Base-by-base conservation (phyloP, 1,140 invertebrate species). In the Philotrypesis tridentata region DNA sequence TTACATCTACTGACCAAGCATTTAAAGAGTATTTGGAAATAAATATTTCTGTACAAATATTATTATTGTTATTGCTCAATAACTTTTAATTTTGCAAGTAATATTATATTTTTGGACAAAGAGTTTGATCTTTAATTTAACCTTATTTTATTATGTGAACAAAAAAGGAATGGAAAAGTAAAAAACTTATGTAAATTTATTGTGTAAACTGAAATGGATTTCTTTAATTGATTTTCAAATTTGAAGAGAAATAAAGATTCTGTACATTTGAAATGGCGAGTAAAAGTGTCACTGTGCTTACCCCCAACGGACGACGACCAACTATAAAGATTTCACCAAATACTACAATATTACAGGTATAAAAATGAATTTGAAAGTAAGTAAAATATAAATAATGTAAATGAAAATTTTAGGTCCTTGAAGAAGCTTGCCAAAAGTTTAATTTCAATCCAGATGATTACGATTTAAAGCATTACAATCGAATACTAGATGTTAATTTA, bases 361-460 rank as follows among this genome's bases (percentile, higher is more conserved):
- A 25, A 48, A 37, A 80, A 79, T 61, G 67, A 55, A 17, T 77
- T 65, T 12, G 11, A 23, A 27, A 29, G 9, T 14, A 14, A 60
- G 55, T 65, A 0, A 8, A 65, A 37, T 67, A 63, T 61, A 76
- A 5, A 76, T 68, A 77, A 31, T 63, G 73, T 78, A 23, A 8
- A 37, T 61, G 25, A 60, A 60, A 29, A 84, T 92, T 92, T 81
- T 85, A 96, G 95, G 92, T 97, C 67, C 89, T 97, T 68, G 96
- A 97, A 91, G 95, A 96, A 92, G 96, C 94, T 9, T 96, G 96
- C 88, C 90, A 92, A 65, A 97, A 97, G 88, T 94, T 96, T 87
- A 94, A 94, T 33, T 94, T 94, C 82, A 90, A 95, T 73, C 90
- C 95, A 33, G 93, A 94, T 84, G 94, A 95, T 83, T 97, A 95